Base-by-base conservation (phyloP, 2,797 vertebrate species). In the Eptatretus atami region DNA sequence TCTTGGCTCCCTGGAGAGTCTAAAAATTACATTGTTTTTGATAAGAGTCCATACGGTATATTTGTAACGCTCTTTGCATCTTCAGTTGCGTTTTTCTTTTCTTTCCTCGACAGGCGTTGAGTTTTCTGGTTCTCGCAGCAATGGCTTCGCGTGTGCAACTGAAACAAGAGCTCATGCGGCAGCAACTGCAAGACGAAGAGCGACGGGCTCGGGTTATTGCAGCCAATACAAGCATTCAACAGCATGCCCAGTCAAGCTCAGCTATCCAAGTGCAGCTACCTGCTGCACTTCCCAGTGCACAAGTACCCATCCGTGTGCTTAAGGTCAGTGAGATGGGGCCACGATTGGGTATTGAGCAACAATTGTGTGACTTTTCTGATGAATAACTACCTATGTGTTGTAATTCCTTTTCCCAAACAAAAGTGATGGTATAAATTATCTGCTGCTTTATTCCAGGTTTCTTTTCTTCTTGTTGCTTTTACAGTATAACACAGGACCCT, bases 301-400 rank as follows among this genome's bases (percentile, higher is more conserved):
- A 86, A 73, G 83, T 88, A 66, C 85, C 84, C 0, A 77, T 84
- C 69, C 82, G 85, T 70, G 80, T 90, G 63, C 75, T 90, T 25
- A 90, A 88, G 76, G 85, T 86, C 74, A 76, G 71, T 44, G 12
- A 60, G 55, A 19, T 19, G 19, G 19, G 19, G 19, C 19, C 19
- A 19, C 2, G 19, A 60, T 44, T 44, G 31, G 31, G 31, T 9
- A 60, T 60, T 3, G 6, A 24, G 19, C 19, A 60, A 3, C 15
- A 15, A 60, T 15, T 4, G 15, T 60, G 15, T 60, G 15, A 15
- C 9, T 60, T 9, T 60, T 60, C 19, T 15, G 15, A 60, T 31
- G 11, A 10, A 53, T 19, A 15, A 13, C 11, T 2, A 12, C 44
- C 15, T 9, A 6, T 13, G n/a, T 52, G 52, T 53, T 5, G 15